These are phyloP conservation scores for Hemiscyllium ocellatum DNA, from an alignment of 2,113 vertebrate species.

Conservation along the genomic window DNA sequence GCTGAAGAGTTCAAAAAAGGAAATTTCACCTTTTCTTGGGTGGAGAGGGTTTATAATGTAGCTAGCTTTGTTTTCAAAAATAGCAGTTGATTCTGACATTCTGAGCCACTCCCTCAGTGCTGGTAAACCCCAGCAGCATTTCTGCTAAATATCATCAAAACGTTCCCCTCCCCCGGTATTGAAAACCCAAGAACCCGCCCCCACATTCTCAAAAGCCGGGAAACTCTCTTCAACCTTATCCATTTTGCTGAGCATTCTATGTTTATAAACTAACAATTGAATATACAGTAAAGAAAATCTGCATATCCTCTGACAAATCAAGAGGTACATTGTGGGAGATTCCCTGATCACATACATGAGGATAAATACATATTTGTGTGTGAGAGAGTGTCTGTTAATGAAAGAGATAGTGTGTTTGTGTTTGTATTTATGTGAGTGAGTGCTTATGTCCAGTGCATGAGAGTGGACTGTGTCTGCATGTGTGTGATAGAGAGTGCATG, in stretches of 20 bases:
- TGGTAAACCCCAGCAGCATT: neutral
- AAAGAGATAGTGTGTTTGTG: too few relatives aligned
- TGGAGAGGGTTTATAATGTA: neutral
- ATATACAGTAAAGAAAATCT: neutral
- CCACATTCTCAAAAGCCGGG: neutral
- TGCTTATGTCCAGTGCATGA: too few relatives aligned
- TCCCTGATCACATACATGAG: neutral
- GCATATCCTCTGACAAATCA: neutral
- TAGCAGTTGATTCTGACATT: neutral
- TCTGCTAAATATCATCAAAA: neutral
- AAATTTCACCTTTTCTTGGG: neutral
- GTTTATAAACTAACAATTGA: neutral
- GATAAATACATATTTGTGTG: neutral
- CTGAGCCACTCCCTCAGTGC: neutral
- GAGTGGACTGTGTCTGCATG: too few relatives aligned
- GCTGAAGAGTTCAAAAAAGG: neutral
- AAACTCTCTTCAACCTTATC: neutral
- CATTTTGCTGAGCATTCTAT: neutral
- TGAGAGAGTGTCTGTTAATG: neutral
- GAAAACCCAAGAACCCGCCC: neutral
- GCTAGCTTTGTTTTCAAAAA: too few relatives aligned
- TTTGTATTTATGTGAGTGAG: too few relatives aligned
- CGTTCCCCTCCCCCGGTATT: neutral
- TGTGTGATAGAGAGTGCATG: too few relatives aligned
- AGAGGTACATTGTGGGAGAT: neutral